These are phyloP conservation scores for Scaptomyza hsui DNA, from an alignment of 1,140 invertebrate species.

Conservation along the genomic window DNA sequence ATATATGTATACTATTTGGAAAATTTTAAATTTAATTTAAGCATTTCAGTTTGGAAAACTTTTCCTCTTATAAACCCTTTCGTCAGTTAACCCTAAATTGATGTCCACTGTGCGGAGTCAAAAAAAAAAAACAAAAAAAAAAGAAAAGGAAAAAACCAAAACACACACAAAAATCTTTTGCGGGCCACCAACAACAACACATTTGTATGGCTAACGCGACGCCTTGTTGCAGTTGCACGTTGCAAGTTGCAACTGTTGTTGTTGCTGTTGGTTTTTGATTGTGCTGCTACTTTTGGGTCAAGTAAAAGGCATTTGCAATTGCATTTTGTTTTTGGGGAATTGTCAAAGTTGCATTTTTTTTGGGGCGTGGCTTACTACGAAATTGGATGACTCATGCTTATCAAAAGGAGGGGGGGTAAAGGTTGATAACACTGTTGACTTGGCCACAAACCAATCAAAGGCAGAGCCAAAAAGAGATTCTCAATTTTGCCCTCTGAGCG, in stretches of 20 bases:
- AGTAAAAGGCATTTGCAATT: slow-evolving; percentile 75
- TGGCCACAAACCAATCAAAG: slow-evolving; percentile 24
- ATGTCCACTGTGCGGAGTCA: not conserved
- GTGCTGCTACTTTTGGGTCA: slow-evolving; percentile 69
- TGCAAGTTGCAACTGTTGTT: slow-evolving; percentile 31
- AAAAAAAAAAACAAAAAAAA: no score
- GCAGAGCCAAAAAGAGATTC: slow-evolving; percentile 29
- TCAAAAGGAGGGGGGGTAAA: not conserved
- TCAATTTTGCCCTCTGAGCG: slow-evolving; percentile 45
- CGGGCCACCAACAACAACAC: not conserved
- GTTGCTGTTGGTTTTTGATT: slow-evolving; percentile 20
- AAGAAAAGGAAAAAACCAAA: not conserved
- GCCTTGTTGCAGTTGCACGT: slow-evolving; percentile 51
- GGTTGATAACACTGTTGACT: not conserved
- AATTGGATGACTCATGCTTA: not conserved
- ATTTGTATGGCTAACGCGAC: slow-evolving; percentile 25
- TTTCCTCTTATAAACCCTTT: no score
- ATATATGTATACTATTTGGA: no score
- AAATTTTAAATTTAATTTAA: no score
- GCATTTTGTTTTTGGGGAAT: slow-evolving; percentile 57
- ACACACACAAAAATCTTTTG: not conserved
- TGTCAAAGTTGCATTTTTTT: slow-evolving; percentile 55
- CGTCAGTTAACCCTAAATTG: not conserved
- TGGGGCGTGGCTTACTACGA: slow-evolving; percentile 22
- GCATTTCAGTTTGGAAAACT: no score